Conservation (phyloP, 2,797 vertebrate species). For the Anguilla anguilla region DNA sequence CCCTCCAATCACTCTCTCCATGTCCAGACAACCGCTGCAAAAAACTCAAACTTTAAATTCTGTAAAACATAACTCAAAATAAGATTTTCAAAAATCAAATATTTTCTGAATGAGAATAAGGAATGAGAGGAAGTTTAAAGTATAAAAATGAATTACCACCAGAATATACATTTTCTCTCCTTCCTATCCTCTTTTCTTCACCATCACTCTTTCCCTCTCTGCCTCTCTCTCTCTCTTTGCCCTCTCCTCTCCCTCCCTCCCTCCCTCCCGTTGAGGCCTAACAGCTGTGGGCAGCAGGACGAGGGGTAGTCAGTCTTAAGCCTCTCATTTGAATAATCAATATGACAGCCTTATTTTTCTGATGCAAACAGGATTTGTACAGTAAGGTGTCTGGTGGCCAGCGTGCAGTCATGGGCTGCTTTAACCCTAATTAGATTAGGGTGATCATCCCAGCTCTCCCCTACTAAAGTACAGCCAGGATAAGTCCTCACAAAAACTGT, state of each 20-base stretch:
- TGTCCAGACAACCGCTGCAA: not conserved
- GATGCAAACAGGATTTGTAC: constrained; percentile 94
- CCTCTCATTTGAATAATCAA: constrained; percentile 97
- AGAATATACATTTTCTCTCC: not conserved
- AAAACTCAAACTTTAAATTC: constrained; percentile 50
- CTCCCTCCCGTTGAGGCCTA: constrained; percentile 47
- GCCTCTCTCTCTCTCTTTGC: constrained; percentile 13
- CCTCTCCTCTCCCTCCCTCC: constrained; percentile 37
- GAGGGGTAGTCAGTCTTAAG: constrained; percentile 75
- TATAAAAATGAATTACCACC: not conserved
- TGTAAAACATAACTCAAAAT: constrained; percentile 52
- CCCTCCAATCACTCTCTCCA: not conserved
- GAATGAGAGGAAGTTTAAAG: constrained; percentile 2
- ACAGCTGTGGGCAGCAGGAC: constrained; percentile 81
- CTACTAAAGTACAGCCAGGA: constrained; percentile 97
- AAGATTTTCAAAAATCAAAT: not conserved
- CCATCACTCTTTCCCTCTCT: constrained; percentile 35
- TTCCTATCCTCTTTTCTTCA: constrained; percentile 33
- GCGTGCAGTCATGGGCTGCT: constrained; percentile 97
- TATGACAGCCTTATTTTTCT: constrained; percentile 99
- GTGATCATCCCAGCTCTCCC: constrained; percentile 97
- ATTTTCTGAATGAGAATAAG: not conserved
- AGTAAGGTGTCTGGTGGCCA: constrained; percentile 90
- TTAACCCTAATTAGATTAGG: constrained; percentile 99
- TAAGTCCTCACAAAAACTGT: constrained; percentile 97